These are phyloP conservation scores for Rhinopithecus roxellana DNA, from an alignment of 2,113 vertebrate species.

Conservation along the genomic window DNA sequence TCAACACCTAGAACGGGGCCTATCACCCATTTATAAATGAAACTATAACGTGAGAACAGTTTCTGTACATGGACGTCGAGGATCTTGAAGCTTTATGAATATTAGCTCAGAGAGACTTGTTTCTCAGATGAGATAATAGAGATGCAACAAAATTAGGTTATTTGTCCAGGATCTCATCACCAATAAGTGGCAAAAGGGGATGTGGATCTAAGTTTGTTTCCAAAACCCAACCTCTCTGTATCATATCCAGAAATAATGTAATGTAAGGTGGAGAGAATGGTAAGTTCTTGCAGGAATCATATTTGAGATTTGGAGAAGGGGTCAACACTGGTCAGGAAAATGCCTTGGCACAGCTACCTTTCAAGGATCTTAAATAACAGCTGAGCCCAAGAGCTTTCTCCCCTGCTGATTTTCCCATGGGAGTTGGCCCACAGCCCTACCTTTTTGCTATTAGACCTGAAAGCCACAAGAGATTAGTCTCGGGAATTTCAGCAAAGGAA, in stretches of 20 bases:
- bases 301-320: background rate
- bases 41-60: background rate
- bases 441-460: background rate
- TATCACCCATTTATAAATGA: background rate
- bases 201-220: background rate
- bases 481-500: background rate
- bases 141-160: background rate
- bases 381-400: background rate
- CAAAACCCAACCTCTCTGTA: background rate
- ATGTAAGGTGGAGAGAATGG: background rate
- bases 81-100: background rate
- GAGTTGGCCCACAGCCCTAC: background rate
- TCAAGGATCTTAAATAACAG: background rate
- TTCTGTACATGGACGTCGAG: fast-evolving
- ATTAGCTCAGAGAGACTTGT: background rate
- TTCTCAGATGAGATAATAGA: background rate
- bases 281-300: background rate
- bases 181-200: background rate
- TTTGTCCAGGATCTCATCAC: background rate
- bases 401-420: background rate
- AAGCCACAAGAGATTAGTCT: background rate
- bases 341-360: background rate
- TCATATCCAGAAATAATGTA: background rate
- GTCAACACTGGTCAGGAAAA: background rate
- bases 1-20: background rate